A percentile compares a stretch with the other conserved stretches of the same genome.
phyloP scores from a whole-genome alignment of 2,797 vertebrate species.

The Ataeniobius toweri region DNA sequence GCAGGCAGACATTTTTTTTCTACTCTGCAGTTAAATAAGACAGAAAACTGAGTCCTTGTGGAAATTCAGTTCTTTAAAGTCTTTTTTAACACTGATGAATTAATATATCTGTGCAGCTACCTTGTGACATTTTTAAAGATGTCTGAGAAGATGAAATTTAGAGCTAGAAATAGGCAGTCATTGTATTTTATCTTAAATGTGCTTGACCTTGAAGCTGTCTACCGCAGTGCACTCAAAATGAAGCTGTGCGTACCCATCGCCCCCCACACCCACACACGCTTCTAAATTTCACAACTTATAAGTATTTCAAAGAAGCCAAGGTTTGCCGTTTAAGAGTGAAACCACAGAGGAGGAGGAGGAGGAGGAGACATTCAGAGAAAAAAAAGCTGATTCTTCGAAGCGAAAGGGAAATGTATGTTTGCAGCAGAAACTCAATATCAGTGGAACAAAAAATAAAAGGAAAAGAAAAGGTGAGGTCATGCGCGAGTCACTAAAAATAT shows the following conservation, averaged over 20 bases:
- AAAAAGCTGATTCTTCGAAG: conserved; percentile 31
- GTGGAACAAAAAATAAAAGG: conserved; percentile 41
- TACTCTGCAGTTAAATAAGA: conserved; percentile 29
- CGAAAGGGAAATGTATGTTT: conserved; percentile 30
- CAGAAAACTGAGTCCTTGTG: conserved; percentile 1
- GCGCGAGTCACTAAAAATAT: conserved; percentile 29
- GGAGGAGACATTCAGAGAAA: conserved; percentile 16
- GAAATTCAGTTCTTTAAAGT: conserved; percentile 27
- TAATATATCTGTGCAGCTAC: background rate
- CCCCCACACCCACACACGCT: rapidly evolving
- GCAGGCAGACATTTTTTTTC: conserved; percentile 19
- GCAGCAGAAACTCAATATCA: conserved; percentile 31
- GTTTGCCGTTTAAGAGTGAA: conserved; percentile 3
- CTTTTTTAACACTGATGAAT: conserved; percentile 12
- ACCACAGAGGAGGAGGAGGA: background rate
- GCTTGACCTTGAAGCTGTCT: background rate
- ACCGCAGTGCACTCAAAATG: background rate
- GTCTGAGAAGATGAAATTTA: background rate
- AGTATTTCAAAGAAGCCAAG: background rate
- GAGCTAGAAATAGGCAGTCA: background rate
- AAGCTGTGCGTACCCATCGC: background rate
- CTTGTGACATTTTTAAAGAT: background rate
- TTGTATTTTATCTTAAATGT: background rate
- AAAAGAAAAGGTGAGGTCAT: conserved; percentile 47
- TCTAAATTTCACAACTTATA: background rate